These are phyloP conservation scores for Eurystomus gularis DNA, from an alignment of 2,113 vertebrate species.

Conservation along the genomic window DNA sequence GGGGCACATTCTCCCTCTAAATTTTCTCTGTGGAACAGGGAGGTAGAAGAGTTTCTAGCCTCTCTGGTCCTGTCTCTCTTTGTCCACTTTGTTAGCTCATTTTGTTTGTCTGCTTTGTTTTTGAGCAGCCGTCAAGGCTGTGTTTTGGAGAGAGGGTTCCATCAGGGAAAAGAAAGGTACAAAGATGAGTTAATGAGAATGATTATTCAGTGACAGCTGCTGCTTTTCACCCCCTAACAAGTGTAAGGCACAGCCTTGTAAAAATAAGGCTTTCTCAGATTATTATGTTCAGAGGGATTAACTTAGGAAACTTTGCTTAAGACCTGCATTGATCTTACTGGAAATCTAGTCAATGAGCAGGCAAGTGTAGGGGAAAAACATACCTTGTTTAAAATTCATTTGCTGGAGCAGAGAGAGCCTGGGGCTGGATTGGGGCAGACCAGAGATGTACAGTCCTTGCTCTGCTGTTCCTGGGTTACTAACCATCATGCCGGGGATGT, in stretches of 20 bases:
- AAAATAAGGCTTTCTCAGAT: slow-evolving; percentile 11
- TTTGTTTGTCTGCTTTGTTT: neutral
- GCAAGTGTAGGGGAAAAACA: neutral
- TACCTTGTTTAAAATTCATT: neutral
- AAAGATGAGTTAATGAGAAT: slow-evolving; percentile 36
- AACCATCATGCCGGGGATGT: neutral
- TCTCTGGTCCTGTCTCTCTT: neutral
- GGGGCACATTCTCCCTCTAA: neutral
- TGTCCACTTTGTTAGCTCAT: neutral
- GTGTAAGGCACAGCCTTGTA: neutral
- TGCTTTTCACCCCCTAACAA: slow-evolving; percentile 6
- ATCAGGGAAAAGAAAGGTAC: neutral
- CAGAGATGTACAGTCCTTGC: neutral
- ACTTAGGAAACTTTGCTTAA: neutral
- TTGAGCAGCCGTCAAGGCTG: neutral
- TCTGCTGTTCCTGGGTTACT: neutral
- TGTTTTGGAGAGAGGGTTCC: slow-evolving; percentile 1
- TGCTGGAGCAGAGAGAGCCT: neutral
- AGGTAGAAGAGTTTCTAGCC: neutral
- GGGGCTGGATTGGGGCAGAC: neutral
- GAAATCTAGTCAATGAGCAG: neutral
- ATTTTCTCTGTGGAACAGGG: neutral
- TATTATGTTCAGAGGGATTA: neutral
- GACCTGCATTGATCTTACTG: neutral
- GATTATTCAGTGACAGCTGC: slow-evolving; percentile 47